A percentile compares a stretch with the other conserved stretches of the same genome.
Conservation (phyloP, 1,140 invertebrate genomes). For the Saxidomus purpurata region DNA sequence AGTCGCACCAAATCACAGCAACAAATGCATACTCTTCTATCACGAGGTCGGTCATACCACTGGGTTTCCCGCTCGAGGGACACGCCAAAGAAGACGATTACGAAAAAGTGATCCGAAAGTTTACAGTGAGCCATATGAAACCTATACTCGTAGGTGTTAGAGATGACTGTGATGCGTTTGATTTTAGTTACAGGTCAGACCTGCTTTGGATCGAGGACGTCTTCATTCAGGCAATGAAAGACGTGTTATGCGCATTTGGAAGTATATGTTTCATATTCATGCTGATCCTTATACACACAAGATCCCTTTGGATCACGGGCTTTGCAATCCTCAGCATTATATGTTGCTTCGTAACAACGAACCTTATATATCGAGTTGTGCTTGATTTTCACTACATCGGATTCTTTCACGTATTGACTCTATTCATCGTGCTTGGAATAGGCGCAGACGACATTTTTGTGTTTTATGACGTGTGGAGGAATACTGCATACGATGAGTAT, state of each 20-base stretch:
- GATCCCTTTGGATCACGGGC: conserved; percentile 72
- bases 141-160: background rate
- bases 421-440: conserved; percentile 81
- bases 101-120: conserved; percentile 30
- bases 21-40: conserved; percentile 23
- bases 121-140: conserved; percentile 28
- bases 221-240: conserved; percentile 67
- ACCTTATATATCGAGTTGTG: conserved; percentile 76
- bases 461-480: conserved; percentile 79
- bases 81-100: background rate
- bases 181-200: conserved; percentile 46
- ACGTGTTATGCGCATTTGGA: conserved; percentile 73
- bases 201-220: conserved; percentile 58
- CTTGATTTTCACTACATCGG: conserved; percentile 78
- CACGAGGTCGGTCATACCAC: conserved; percentile 25
- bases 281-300: conserved; percentile 75
- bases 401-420: conserved; percentile 78
- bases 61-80: conserved; percentile 54
- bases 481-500: conserved; percentile 68
- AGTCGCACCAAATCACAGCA: conserved; percentile 43
- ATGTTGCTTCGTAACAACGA: conserved; percentile 73
- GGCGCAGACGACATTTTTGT: conserved; percentile 80
- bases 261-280: conserved; percentile 77
- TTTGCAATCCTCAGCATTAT: conserved; percentile 75
- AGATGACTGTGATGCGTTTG: conserved; percentile 9